Base-by-base conservation (phyloP, 2,888 invertebrate species). In the Phyllotreta striolata region DNA sequence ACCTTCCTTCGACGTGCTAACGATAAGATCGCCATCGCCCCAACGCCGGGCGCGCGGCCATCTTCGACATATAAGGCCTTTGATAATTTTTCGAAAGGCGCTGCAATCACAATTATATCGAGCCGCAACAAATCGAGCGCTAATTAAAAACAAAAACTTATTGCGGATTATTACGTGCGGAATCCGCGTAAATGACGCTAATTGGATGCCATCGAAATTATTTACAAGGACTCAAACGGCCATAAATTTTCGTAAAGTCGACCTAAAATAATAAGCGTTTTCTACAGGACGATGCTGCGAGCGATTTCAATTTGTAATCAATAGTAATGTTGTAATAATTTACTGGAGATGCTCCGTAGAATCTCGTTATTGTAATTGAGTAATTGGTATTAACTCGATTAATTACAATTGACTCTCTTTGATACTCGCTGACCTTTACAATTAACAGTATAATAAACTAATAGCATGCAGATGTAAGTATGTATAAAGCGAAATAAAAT, bases 111-210 rank as follows among this genome's bases (percentile, higher is more conserved):
- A 64, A 62, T 67, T 63, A 67, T 67, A 64, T 55, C 49, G 49
- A 55, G 63, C 64, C 59, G 64, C 64, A 62, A 63, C 67, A 67
- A 67, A 67, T 67, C 52, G 63, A 62, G 64, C 55, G 67, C 64
- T 67, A 67, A 67, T 67, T 67, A 67, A 67, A 64, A 66, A 56
- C 49, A 44, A 57, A 55, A 64, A 64, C 62, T 66, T 64, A 66
- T 62, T 51, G 66, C 62, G 55, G 52, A 68, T 58, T 55, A 54
- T 67, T 57, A 63, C 8, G 59, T 52, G 57, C 46, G 44, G 46
- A 58, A 37, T 61, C 58, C 64, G 54, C 55, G 59, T 62, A 63
- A 66, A 59, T 63, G 66, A 63, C 66, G 47, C 63, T 66, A 66
- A 66, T 63, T 66, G 66, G 60, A 51, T 58, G 62, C 40, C 49